A percentile compares a stretch with the other conserved stretches of the same genome.
Conservation (phyloP, 2,797 vertebrate species). For the Gila robusta region DNA sequence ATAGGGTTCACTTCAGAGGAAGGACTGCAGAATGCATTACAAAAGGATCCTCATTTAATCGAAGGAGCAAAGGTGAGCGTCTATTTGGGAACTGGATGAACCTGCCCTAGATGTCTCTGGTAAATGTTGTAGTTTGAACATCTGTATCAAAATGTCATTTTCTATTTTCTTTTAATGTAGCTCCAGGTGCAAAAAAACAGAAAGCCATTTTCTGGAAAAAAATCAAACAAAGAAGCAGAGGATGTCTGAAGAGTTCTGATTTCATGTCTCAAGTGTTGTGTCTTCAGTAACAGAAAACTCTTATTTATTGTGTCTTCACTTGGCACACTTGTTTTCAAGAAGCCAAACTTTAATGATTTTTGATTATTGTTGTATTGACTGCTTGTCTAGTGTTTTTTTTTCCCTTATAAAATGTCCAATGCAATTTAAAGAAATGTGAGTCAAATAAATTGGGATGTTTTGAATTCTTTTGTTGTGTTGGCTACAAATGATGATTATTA, state of each 20-base stretch:
- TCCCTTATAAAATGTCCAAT: neutral
- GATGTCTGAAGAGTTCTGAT: constrained; percentile 61
- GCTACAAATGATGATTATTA: neutral
- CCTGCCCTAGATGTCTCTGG: neutral
- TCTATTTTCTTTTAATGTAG: constrained; percentile 71
- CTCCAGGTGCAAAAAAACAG: constrained; percentile 79
- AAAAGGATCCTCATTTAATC: constrained; percentile 86
- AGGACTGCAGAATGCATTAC: constrained; percentile 82
- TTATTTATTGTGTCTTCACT: constrained; percentile 31
- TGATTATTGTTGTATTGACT: neutral
- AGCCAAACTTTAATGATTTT: neutral
- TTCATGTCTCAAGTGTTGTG: constrained; percentile 10
- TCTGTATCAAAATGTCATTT: neutral
- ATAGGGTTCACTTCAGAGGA: constrained; percentile 80
- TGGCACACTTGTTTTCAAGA: neutral
- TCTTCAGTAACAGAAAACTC: neutral
- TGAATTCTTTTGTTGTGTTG: neutral
- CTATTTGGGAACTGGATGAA: neutral
- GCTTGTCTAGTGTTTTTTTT: neutral
- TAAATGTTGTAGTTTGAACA: neutral
- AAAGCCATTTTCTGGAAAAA: constrained; percentile 56
- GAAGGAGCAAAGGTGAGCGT: constrained; percentile 86
- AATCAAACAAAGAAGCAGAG: constrained; percentile 65
- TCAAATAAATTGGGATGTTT: constrained; percentile 4
- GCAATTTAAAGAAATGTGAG: neutral